A percentile compares a stretch with the other conserved stretches of the same genome.
These are phyloP conservation scores for Drosophila mauritiana DNA, from an alignment of 1,140 invertebrate species.

Conservation along the genomic window DNA sequence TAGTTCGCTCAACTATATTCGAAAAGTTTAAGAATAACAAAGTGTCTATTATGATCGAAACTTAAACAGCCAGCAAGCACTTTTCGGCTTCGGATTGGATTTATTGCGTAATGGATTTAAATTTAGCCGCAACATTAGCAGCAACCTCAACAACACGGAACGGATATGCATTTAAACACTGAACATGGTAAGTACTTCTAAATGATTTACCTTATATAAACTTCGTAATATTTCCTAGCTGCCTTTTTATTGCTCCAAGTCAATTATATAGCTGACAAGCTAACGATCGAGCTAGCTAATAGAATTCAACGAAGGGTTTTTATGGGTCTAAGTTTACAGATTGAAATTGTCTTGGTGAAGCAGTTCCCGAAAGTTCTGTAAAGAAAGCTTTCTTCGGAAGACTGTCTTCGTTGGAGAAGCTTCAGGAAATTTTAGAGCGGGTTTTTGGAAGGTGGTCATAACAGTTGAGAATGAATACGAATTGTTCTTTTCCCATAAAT, in stretches of 20 bases:
- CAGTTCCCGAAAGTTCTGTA: conserved; percentile 55
- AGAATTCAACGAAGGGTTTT: not conserved
- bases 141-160: conserved; percentile 45
- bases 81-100: conserved; percentile 56
- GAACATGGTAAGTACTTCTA: conserved; percentile 60
- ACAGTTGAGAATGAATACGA: not conserved
- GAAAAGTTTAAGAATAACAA: conserved; percentile 31
- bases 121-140: conserved; percentile 70
- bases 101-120: conserved; percentile 81
- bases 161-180: conserved; percentile 76
- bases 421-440: conserved; percentile 8
- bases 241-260: conserved; percentile 6
- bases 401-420: conserved; percentile 1
- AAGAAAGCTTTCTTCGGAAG: conserved; percentile 43
- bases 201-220: conserved; percentile 28
- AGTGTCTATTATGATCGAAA: conserved; percentile 24
- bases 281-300: not conserved
- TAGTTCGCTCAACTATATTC: conserved; percentile 26
- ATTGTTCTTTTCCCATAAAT: conserved; percentile 6
- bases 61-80: conserved; percentile 25
- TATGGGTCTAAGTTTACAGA: not conserved
- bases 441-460: not conserved
- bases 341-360: not conserved
- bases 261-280: conserved; percentile 6
- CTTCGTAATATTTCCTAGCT: not conserved